These are phyloP conservation scores for Thera obeliscata DNA, from an alignment of 2,888 invertebrate genomes.

Conservation along the genomic window DNA sequence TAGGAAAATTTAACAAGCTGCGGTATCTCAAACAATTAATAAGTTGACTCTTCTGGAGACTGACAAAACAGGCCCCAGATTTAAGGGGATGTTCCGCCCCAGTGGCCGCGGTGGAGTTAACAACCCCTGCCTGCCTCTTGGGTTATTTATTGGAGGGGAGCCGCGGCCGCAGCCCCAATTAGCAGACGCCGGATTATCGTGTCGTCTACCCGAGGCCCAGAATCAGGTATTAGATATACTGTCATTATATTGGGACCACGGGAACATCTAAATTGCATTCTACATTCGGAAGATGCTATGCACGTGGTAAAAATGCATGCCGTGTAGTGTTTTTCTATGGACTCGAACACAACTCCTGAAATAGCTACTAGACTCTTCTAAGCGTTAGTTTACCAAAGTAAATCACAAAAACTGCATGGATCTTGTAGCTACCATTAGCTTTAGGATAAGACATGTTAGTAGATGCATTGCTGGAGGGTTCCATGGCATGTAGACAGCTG, in stretches of 20 bases:
- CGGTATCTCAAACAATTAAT: slow-evolving; percentile 9
- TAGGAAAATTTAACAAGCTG: neutral
- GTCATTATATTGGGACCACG: neutral
- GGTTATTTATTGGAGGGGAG: slow-evolving; percentile 21
- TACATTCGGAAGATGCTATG: neutral
- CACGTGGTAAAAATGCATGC: neutral
- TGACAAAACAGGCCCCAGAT: neutral
- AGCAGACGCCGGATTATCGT: slow-evolving; percentile 24
- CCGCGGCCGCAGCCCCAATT: slow-evolving; percentile 20
- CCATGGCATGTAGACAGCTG: neutral
- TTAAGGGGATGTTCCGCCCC: slow-evolving; percentile 1
- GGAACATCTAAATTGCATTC: neutral
- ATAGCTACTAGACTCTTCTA: no score
- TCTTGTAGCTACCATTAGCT: no score
- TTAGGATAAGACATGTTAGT: neutral
- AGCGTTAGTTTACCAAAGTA: no score
- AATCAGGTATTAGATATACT: slow-evolving; percentile 6
- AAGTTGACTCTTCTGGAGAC: slow-evolving; percentile 8
- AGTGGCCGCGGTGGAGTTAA: neutral
- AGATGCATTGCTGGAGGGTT: no score
- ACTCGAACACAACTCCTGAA: no score
- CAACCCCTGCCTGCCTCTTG: slow-evolving; percentile 7
- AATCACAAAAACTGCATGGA: no score
- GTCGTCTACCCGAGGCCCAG: slow-evolving; percentile 15
- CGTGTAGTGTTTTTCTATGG: no score